These are phyloP conservation scores for Eunapius fragilis DNA, from an alignment of 37 sponge, comb jelly and placozoan genomes.

Conservation along the genomic window DNA sequence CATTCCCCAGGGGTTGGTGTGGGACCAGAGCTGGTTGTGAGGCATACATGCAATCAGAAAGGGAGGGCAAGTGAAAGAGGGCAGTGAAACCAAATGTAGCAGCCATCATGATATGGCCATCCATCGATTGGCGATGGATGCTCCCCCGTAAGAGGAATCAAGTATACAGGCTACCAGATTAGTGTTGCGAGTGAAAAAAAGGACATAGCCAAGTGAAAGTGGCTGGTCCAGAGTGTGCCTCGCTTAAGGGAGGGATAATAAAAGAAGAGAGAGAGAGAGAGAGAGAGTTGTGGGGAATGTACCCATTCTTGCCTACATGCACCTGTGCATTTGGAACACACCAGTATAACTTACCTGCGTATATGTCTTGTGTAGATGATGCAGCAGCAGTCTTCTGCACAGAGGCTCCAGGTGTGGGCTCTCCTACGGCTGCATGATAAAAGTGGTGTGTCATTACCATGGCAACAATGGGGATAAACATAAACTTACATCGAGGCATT, in stretches of 20 bases:
- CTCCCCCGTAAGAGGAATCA: too few species aligned
- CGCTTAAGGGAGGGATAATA: background rate
- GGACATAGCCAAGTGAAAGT: background rate
- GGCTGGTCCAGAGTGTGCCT: background rate
- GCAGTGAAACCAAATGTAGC: background rate
- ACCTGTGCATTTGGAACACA: background rate
- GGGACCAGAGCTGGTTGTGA: too few species aligned
- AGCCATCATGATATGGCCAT: background rate
- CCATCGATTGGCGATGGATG: too few species aligned
- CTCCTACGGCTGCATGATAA: conserved; percentile 48
- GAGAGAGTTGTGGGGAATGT: background rate
- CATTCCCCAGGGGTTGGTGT: too few species aligned
- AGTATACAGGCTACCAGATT: background rate
- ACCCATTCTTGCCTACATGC: background rate
- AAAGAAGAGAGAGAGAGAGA: background rate
- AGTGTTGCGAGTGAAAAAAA: background rate
- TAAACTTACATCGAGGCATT: conserved; percentile 55
- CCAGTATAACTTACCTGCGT: conserved; percentile 51
- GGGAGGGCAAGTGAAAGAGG: too few species aligned
- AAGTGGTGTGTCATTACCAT: background rate
- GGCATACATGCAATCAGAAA: too few species aligned
- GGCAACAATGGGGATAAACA: background rate
- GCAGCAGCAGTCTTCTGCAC: conserved; percentile 55
- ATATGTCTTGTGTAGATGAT: conserved; percentile 83
- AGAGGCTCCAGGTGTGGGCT: conserved; percentile 45